phyloP scores from a whole-genome alignment of 1,140 invertebrate genomes.

The Brachystomella parvula region DNA sequence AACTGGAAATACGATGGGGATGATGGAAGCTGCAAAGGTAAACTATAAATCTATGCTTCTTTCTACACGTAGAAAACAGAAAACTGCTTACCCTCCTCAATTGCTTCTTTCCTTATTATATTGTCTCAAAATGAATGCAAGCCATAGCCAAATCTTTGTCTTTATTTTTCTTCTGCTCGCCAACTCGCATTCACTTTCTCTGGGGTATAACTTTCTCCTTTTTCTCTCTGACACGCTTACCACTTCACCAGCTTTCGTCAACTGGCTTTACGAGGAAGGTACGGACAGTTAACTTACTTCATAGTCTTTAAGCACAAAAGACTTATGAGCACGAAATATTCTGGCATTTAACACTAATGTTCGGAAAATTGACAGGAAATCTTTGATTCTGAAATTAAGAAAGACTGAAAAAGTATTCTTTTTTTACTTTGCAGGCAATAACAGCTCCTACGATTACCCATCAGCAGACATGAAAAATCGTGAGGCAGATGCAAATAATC shows the following conservation, averaged over 20 bases:
- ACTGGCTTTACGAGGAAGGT: slow-evolving; percentile 32
- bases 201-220: not conserved
- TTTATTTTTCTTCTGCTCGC: not conserved
- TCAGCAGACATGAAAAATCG: slow-evolving; percentile 59
- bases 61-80: not conserved
- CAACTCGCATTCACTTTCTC: not conserved
- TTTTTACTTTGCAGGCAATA: slow-evolving; percentile 14
- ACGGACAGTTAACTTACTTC: not conserved
- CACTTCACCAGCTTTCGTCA: slow-evolving; percentile 26
- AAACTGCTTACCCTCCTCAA: not conserved
- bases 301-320: not conserved
- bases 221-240: not conserved
- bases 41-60: not conserved
- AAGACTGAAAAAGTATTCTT: not conserved
- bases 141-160: not conserved
- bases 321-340: not conserved
- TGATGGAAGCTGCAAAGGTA: slow-evolving; percentile 3
- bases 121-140: not conserved
- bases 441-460: slow-evolving; percentile 48
- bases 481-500: slow-evolving; percentile 73
- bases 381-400: not conserved
- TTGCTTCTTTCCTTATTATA: not conserved
- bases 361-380: not conserved
- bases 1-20: slow-evolving; percentile 5
- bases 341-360: not conserved